Percentiles rank a stretch among this genome's conserved stretches.
These are phyloP conservation scores for Morus bassanus DNA, from an alignment of 2,797 vertebrate species.

Conservation along the genomic window DNA sequence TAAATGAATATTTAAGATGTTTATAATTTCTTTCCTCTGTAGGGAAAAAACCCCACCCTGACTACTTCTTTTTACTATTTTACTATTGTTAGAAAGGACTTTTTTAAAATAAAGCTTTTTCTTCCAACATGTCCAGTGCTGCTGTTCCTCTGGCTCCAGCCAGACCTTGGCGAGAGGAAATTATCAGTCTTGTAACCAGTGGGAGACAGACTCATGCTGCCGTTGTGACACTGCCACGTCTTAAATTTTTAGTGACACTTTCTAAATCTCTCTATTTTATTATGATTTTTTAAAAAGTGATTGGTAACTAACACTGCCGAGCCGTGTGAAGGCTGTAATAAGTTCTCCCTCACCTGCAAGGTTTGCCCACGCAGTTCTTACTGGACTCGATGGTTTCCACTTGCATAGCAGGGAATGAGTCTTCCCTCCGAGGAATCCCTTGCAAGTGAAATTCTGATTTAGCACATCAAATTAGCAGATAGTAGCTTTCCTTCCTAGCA, in stretches of 20 bases:
- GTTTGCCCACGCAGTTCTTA: background rate
- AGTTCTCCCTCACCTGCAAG: background rate
- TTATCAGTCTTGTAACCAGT: background rate
- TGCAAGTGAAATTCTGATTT: background rate
- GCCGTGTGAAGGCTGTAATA: background rate
- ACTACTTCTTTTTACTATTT: constrained; percentile 37
- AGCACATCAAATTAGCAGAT: background rate
- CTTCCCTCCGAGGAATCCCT: background rate
- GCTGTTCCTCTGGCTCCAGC: background rate
- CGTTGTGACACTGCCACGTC: background rate
- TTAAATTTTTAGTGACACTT: background rate
- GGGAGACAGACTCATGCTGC: background rate
- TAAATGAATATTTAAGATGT: constrained; percentile 55
- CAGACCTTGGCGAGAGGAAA: background rate
- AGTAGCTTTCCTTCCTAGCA: background rate
- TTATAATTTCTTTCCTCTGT: background rate
- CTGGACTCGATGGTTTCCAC: background rate
- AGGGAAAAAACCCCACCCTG: background rate
- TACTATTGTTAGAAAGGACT: constrained; percentile 49
- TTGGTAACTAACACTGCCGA: background rate
- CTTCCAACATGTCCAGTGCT: background rate
- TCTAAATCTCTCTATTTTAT: background rate
- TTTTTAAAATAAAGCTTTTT: constrained; percentile 59
- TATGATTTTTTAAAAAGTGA: background rate
- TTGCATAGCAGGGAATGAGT: rapidly evolving